Conservation (phyloP, 2,797 vertebrate genomes). For the Pelochelys cantorii region DNA sequence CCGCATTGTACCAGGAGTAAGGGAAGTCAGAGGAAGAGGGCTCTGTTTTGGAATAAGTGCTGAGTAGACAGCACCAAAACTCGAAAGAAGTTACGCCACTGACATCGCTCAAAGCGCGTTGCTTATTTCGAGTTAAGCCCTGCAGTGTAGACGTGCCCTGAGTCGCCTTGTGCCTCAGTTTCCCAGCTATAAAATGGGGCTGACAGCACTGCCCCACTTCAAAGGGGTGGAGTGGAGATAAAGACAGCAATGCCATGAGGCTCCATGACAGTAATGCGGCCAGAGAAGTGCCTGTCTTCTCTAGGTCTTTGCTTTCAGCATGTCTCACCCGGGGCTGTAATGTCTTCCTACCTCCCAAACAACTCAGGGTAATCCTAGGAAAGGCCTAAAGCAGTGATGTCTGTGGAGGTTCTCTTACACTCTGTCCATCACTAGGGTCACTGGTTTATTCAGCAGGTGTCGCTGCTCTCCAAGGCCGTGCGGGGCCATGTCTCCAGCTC, state of each 20-base stretch:
- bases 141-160: no score
- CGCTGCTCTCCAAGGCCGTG: not conserved
- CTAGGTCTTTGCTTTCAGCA: not conserved
- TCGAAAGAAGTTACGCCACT: no score
- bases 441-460: not conserved
- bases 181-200: not conserved
- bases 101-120: no score
- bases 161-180: not conserved
- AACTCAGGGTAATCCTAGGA: not conserved
- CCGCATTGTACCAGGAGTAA: no score
- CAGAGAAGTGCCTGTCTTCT: not conserved
- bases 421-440: not conserved
- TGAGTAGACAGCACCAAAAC: no score
- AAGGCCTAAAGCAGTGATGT: no score
- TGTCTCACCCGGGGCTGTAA: not conserved
- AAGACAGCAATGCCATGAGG: not conserved
- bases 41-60: no score
- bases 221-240: not conserved
- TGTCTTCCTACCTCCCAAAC: not conserved
- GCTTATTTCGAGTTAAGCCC: no score
- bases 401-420: not conserved
- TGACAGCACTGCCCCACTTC: not conserved
- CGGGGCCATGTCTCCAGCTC: no score
- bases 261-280: not conserved
- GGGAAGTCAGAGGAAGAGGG: no score